Conservation (phyloP, 2,888 invertebrate species). For the Ornithoptera alexandrae region DNA sequence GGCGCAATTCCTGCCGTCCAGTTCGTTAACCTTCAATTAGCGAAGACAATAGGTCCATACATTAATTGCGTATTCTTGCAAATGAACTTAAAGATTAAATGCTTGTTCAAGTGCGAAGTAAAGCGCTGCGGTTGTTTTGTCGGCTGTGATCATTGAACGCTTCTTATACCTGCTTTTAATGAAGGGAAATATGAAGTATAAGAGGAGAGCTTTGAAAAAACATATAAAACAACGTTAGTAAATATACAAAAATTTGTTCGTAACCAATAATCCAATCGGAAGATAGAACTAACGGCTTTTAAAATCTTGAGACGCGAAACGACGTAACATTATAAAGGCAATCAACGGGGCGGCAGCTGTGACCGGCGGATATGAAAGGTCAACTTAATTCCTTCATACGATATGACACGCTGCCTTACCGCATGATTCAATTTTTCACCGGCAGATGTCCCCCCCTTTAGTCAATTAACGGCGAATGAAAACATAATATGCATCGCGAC, state of each 20-base stretch:
- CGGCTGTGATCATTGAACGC: neutral
- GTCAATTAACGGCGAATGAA: slow-evolving; percentile 73
- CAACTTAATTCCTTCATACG: slow-evolving; percentile 71
- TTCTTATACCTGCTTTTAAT: neutral
- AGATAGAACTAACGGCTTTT: slow-evolving; percentile 24
- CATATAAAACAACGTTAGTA: slow-evolving; percentile 10
- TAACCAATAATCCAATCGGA: slow-evolving; percentile 37
- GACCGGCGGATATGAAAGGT: slow-evolving; percentile 72
- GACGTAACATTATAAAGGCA: slow-evolving; percentile 28
- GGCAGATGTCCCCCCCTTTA: slow-evolving; percentile 71
- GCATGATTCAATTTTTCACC: slow-evolving; percentile 74
- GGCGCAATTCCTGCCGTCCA: slow-evolving; percentile 14
- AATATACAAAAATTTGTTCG: slow-evolving; percentile 31
- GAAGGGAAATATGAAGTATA: neutral
- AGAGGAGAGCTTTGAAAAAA: neutral
- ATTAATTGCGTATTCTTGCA: slow-evolving; percentile 10
- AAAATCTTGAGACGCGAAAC: slow-evolving; percentile 25
- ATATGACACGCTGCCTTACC: slow-evolving; percentile 62
- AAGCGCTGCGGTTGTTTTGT: slow-evolving; percentile 18
- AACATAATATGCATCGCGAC: slow-evolving; percentile 68
- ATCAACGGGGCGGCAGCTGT: slow-evolving; percentile 57
- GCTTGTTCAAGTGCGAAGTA: slow-evolving; percentile 28
- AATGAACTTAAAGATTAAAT: slow-evolving; percentile 26
- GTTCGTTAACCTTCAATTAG: slow-evolving; percentile 28
- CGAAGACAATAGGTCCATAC: slow-evolving; percentile 26